Percentiles rank a stretch among this genome's conserved stretches.
Conservation (phyloP, 1,140 invertebrate species). For the Araneus ventricosus region DNA sequence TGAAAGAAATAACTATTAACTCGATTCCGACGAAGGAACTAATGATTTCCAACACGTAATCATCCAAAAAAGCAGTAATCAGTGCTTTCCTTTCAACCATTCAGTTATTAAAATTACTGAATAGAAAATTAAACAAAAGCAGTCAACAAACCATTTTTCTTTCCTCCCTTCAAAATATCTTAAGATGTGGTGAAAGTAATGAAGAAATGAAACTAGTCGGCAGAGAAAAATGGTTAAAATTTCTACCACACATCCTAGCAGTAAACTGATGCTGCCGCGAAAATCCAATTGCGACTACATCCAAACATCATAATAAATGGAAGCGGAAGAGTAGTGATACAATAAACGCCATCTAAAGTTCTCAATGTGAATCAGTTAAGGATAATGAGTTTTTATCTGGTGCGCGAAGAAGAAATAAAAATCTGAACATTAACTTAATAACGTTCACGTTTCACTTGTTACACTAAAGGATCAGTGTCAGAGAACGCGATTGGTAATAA, state of each 20-base stretch:
- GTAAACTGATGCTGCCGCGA: neutral
- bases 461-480: neutral
- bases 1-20: neutral
- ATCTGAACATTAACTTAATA: slow-evolving; percentile 9
- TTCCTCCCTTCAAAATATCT: neutral
- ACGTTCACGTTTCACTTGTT: slow-evolving; percentile 16
- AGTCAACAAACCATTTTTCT: neutral
- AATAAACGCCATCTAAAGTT: slow-evolving; percentile 12
- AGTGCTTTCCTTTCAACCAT: neutral
- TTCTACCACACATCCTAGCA: neutral
- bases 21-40: neutral
- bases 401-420: neutral
- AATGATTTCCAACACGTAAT: neutral
- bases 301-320: slow-evolving; percentile 7
- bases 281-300: slow-evolving; percentile 1
- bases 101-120: neutral
- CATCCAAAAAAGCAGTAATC: neutral
- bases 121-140: neutral
- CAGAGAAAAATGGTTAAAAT: neutral
- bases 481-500: neutral
- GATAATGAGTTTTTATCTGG: slow-evolving; percentile 50
- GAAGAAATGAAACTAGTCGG: neutral
- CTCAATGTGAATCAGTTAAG: slow-evolving; percentile 37
- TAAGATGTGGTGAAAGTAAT: neutral
- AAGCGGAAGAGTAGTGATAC: neutral